These are phyloP conservation scores for Brenthis daphne DNA, from an alignment of 2,888 invertebrate genomes.

Conservation along the genomic window DNA sequence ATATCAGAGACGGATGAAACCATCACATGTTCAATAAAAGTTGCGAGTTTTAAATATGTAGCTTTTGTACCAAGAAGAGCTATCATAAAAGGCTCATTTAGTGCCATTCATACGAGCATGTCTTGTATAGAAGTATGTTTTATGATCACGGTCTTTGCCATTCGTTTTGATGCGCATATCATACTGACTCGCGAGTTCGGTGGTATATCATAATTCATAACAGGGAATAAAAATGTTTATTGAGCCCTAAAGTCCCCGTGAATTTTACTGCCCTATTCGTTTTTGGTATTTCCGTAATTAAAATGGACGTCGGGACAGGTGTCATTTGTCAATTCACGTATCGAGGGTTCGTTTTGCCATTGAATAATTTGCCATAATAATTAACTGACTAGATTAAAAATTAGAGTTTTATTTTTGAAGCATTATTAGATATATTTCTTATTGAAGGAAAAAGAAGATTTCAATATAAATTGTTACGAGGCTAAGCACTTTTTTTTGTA, in stretches of 20 bases:
- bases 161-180: slow-evolving; percentile 18
- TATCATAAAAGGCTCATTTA: slow-evolving; percentile 20
- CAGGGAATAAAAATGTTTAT: slow-evolving; percentile 62
- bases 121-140: slow-evolving; percentile 10
- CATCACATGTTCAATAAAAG: slow-evolving; percentile 11
- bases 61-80: background rate
- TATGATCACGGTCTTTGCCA: slow-evolving; percentile 5
- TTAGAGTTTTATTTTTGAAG: no score
- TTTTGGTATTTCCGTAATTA: slow-evolving; percentile 62
- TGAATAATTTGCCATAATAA: slow-evolving; percentile 21
- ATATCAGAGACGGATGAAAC: slow-evolving; percentile 11
- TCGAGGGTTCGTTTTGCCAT: slow-evolving; percentile 25
- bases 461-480: no score
- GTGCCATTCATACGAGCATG: slow-evolving; percentile 17
- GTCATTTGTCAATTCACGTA: slow-evolving; percentile 49
- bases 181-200: slow-evolving; percentile 21
- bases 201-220: slow-evolving; percentile 41
- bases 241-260: slow-evolving; percentile 52
- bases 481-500: no score
- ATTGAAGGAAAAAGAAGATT: no score
- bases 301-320: slow-evolving; percentile 56
- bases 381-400: slow-evolving; percentile 21
- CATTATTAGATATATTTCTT: no score
- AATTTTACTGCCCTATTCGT: slow-evolving; percentile 50
- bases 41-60: slow-evolving; percentile 9